phyloP scores from a whole-genome alignment of 2,888 invertebrate genomes.

The Hyalella azteca region DNA sequence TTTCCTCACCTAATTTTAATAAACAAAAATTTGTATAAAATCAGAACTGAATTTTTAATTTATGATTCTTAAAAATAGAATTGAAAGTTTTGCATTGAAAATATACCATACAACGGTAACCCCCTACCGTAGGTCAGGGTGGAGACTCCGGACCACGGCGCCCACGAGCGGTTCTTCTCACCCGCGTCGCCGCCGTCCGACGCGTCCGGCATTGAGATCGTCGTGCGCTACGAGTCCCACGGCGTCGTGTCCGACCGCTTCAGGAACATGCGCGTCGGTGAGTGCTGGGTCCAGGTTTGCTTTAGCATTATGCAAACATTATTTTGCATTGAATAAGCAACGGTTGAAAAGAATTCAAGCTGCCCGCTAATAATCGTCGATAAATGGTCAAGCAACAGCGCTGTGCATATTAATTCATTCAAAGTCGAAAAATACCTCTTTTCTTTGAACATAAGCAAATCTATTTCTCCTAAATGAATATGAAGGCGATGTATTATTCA shows the following conservation, averaged over 20 bases:
- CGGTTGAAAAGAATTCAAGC: no score
- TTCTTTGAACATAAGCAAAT: not conserved
- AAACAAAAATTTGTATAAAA: no score
- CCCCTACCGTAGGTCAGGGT: not conserved
- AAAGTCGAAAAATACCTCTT: not conserved
- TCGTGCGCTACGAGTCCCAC: constrained; percentile 48
- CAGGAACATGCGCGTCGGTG: constrained; percentile 44
- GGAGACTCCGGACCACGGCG: not conserved
- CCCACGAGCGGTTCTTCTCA: constrained; percentile 49
- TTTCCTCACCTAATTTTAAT: no score
- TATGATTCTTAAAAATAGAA: no score
- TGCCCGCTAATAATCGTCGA: not conserved
- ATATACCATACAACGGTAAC: no score
- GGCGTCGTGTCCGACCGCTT: constrained; percentile 50
- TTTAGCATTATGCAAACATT: no score
- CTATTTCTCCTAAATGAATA: no score
- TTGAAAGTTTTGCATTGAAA: no score
- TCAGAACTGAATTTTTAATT: no score
- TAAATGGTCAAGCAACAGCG: not conserved
- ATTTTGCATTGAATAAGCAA: no score
- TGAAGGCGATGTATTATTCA: no score
- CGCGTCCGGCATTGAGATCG: constrained; percentile 43
- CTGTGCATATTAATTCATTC: not conserved
- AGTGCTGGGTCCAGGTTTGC: no score
- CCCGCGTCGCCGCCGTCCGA: constrained; percentile 50